A percentile compares a stretch with the other conserved stretches of the same genome.
phyloP scores from a whole-genome alignment of 2,888 invertebrate genomes.

The Capitulum mitella region DNA sequence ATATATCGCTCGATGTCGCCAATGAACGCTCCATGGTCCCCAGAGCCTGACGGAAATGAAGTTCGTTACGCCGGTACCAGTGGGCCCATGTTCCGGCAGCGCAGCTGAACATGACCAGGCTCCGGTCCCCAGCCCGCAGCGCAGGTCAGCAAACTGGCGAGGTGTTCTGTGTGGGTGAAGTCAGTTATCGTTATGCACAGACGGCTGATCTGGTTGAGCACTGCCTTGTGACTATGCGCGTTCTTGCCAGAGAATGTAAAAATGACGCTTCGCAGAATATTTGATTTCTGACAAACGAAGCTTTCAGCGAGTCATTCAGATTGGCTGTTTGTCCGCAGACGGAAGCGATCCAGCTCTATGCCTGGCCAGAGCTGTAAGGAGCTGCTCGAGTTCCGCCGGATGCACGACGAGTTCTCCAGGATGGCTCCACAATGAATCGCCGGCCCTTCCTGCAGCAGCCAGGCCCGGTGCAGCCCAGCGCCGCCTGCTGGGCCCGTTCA shows the following conservation, averaged over 20 bases:
- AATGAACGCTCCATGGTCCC: neutral
- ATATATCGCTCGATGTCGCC: neutral
- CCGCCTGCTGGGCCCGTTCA: too few relatives aligned
- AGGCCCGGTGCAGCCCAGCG: too few relatives aligned
- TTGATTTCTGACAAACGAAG: too few relatives aligned
- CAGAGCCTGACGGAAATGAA: constrained; percentile 3
- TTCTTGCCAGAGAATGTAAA: too few relatives aligned
- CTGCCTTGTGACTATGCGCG: too few relatives aligned
- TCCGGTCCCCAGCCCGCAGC: neutral
- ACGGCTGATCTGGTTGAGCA: too few relatives aligned
- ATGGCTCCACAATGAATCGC: neutral
- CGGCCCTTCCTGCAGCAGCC: too few relatives aligned
- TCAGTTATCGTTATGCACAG: too few relatives aligned
- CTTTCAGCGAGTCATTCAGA: too few relatives aligned
- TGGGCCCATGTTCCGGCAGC: neutral
- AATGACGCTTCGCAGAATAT: too few relatives aligned
- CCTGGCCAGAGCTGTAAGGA: neutral
- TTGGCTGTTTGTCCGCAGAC: neutral
- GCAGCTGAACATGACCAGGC: neutral
- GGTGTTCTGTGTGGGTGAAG: too few relatives aligned
- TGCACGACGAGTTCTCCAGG: neutral
- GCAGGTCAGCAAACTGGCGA: too few relatives aligned
- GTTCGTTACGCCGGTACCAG: neutral
- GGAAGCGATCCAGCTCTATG: neutral
- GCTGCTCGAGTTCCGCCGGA: neutral